Evolutionary conservation across 2,888 invertebrate genomes (phyloP).

Genomic region (Chymomyza fuscimana): DNA sequence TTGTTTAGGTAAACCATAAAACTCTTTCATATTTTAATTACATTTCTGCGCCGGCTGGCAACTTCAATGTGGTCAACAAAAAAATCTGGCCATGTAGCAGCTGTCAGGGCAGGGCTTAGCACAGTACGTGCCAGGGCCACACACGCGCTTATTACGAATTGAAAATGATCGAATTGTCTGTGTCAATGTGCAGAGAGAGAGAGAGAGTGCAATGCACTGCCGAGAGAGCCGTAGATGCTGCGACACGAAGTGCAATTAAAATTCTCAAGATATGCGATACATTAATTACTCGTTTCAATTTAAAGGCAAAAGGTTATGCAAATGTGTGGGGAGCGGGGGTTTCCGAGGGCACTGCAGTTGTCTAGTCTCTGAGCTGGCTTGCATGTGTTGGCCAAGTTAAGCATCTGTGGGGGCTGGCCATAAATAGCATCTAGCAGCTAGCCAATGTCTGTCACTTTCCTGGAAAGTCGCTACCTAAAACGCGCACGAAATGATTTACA

Average conservation of each 20-base stretch:
- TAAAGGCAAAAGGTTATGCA: slow-evolving; percentile 55
- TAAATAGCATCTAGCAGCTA: background rate
- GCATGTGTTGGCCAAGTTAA: slow-evolving; percentile 68
- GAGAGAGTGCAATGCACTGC: slow-evolving; percentile 61
- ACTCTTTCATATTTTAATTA: slow-evolving; percentile 73
- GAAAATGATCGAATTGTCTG: slow-evolving; percentile 26
- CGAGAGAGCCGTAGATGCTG: background rate
- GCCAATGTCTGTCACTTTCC: slow-evolving; percentile 44
- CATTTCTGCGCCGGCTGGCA: background rate
- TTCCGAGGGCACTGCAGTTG: background rate
- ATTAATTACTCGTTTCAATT: slow-evolving; percentile 73
- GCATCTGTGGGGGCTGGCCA: slow-evolving; percentile 46
- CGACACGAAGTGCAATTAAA: slow-evolving; percentile 57
- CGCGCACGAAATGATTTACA: slow-evolving; percentile 61
- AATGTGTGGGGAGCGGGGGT: background rate
- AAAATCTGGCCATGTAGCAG: slow-evolving; percentile 31
- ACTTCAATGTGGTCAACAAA: slow-evolving; percentile 12
- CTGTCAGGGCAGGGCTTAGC: slow-evolving; percentile 63
- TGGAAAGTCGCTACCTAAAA: slow-evolving; percentile 47
- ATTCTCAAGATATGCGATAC: slow-evolving; percentile 73
- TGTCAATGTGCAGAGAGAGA: background rate
- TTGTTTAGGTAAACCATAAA: slow-evolving; percentile 20
- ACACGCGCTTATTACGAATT: slow-evolving; percentile 67
- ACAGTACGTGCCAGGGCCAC: slow-evolving; percentile 61
- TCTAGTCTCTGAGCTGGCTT: slow-evolving; percentile 18